Base-by-base conservation (phyloP, 2,888 invertebrate genomes). In the Brenthis daphne region DNA sequence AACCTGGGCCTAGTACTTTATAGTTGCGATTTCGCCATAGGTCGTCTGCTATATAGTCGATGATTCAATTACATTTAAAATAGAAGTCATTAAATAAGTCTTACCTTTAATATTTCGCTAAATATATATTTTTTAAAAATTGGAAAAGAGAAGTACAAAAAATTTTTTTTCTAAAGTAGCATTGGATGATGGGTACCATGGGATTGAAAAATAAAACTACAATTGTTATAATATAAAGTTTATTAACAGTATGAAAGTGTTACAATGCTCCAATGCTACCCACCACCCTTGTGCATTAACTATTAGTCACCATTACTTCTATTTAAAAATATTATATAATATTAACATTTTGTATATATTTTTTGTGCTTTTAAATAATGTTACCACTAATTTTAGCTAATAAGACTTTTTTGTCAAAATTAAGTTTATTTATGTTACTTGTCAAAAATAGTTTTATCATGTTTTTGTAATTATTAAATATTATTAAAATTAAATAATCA, bases 161-260 rank as follows among this genome's bases (percentile, higher is more conserved):
- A n/a, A n/a, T 2, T 6, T 33, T 57, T 47, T 67, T 20, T 37
- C 16, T 67, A 16, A 0, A 33, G 33, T 20, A 57, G 67, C 72
- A 85, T 80, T 81, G 82, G 85, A 81, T 86, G 88, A 85, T 89
- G 89, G 89, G 89, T 87, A 83, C 75, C 81, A 80, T 77, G 77
- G 84, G 82, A 79, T 76, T 79, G 1, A 75, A 43, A 86, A 89
- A 90, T 86, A 85, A 89, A 88, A 87, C 81, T 80, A 78, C 77
- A 81, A 66, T 79, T 64, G 65, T 64, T 70, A 74, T 76, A 61
- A 76, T 73, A 69, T 78, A 75, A 80, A 24, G 74, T 78, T 71
- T 79, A 86, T 88, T 84, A 85, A 85, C 82, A 70, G 75, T 76
- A 81, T 77, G 77, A 75, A 76, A 78, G 73, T 68, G 72, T 74